Conservation (phyloP, 53 echinoderm and acorn worm species). For the Crossaster papposus region DNA sequence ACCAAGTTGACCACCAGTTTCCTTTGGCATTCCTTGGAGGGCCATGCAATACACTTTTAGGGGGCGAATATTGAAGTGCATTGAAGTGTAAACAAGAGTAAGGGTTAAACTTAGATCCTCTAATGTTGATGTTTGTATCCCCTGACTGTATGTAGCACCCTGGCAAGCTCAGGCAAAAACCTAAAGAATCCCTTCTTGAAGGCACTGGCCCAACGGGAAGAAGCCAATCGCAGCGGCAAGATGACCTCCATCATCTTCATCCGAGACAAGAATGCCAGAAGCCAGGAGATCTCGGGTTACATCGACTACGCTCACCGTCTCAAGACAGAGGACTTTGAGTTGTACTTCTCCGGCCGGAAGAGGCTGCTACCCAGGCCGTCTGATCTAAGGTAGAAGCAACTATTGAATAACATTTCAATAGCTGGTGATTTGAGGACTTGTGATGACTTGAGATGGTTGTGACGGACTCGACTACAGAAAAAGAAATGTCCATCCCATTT, state of each 20-base stretch:
- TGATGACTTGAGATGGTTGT: too few species aligned
- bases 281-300: slow-evolving; percentile 97
- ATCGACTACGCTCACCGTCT: slow-evolving; percentile 96
- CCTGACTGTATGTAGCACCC: slow-evolving; percentile 80
- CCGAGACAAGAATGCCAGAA: slow-evolving; percentile 91
- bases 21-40: neutral
- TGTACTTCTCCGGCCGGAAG: slow-evolving; percentile 94
- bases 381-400: slow-evolving; percentile 77
- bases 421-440: neutral
- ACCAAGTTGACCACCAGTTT: neutral
- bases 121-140: neutral
- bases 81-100: too few species aligned
- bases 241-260: slow-evolving; percentile 99
- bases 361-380: slow-evolving; percentile 92
- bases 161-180: slow-evolving; percentile 96
- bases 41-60: too few species aligned
- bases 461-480: too few species aligned
- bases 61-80: too few species aligned
- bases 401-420: neutral
- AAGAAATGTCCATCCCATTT: neutral
- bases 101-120: neutral
- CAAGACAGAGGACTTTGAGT: slow-evolving; percentile 98
- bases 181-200: slow-evolving; percentile 92
- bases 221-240: slow-evolving; percentile 96
- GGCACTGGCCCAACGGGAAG: slow-evolving; percentile 94